A percentile compares a stretch with the other conserved stretches of the same genome.
Evolutionary conservation across 2,797 vertebrate species (phyloP).

Genomic region (Intellagama lesueurii): DNA sequence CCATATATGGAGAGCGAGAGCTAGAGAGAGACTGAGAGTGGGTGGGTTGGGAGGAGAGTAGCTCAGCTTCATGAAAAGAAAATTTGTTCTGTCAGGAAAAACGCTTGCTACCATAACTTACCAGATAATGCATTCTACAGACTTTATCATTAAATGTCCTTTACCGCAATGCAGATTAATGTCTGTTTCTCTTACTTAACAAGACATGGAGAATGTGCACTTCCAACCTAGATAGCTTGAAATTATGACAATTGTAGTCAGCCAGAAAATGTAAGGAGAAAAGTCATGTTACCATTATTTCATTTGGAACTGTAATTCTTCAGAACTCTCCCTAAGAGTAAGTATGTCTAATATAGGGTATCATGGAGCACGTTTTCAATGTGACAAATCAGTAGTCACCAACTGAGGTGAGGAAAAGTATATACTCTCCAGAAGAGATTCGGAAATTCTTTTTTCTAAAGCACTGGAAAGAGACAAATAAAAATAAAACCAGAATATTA

Average conservation of each 20-base stretch:
- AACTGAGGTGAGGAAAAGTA: background rate
- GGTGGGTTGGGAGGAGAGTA: too few species aligned
- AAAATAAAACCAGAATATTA: background rate
- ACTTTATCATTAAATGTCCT: background rate
- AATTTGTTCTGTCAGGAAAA: background rate
- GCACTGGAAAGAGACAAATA: background rate
- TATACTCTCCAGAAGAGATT: background rate
- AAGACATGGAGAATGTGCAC: constrained; percentile 11
- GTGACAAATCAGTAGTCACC: background rate
- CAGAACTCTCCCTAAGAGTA: background rate
- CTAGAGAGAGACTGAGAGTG: too few species aligned
- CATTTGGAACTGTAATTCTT: background rate
- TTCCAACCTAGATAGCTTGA: background rate
- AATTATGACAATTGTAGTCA: background rate
- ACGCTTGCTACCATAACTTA: background rate
- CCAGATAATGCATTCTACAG: constrained; percentile 14
- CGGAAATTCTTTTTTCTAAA: background rate
- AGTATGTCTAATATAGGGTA: background rate
- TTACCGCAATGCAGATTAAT: background rate
- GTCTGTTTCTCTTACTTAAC: constrained; percentile 1
- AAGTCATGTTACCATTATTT: background rate
- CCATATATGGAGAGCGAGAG: background rate
- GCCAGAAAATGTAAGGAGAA: background rate
- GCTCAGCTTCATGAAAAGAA: background rate
- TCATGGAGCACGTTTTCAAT: background rate